A percentile compares a stretch with the other conserved stretches of the same genome.
phyloP scores from a whole-genome alignment of 2,113 vertebrate species.

The Bagarius yarrelli region DNA sequence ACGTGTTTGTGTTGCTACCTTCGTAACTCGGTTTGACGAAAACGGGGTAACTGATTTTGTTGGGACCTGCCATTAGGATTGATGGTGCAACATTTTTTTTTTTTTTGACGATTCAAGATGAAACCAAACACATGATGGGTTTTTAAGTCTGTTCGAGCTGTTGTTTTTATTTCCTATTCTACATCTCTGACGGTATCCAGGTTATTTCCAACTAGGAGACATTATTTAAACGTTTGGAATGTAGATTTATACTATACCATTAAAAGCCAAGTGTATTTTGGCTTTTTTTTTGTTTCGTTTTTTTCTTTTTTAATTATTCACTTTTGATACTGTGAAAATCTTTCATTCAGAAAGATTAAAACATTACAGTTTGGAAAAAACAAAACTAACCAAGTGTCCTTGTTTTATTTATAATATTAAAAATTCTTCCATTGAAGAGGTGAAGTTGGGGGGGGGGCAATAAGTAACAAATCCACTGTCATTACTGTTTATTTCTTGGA shows the following conservation, averaged over 20 bases:
- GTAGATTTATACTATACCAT: slow-evolving; percentile 81
- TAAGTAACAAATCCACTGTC: background rate
- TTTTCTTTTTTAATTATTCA: slow-evolving; percentile 70
- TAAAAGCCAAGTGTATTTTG: slow-evolving; percentile 76
- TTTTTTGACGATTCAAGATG: slow-evolving; percentile 61
- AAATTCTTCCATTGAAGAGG: background rate
- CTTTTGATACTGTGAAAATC: slow-evolving; percentile 97
- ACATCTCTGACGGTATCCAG: slow-evolving; percentile 79
- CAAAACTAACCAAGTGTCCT: slow-evolving; percentile 59
- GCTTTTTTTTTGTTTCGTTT: slow-evolving; percentile 66
- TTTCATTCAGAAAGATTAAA: slow-evolving; percentile 89
- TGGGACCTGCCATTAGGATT: slow-evolving; percentile 50
- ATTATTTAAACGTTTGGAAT: slow-evolving; percentile 76
- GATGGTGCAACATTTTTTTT: slow-evolving; percentile 26
- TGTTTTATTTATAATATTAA: slow-evolving; percentile 57
- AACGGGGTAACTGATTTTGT: slow-evolving; percentile 8
- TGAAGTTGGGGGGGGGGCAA: background rate
- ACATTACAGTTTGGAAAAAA: slow-evolving; percentile 84
- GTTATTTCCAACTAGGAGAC: slow-evolving; percentile 74
- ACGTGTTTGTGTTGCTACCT: slow-evolving; percentile 38
- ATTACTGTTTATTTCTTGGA: no score
- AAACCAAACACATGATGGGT: slow-evolving; percentile 47
- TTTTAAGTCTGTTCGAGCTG: slow-evolving; percentile 59
- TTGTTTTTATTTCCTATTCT: slow-evolving; percentile 66
- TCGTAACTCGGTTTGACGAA: slow-evolving; percentile 7